Conservation (phyloP, 2,113 vertebrate species). For the Dipodomys ordii region DNA sequence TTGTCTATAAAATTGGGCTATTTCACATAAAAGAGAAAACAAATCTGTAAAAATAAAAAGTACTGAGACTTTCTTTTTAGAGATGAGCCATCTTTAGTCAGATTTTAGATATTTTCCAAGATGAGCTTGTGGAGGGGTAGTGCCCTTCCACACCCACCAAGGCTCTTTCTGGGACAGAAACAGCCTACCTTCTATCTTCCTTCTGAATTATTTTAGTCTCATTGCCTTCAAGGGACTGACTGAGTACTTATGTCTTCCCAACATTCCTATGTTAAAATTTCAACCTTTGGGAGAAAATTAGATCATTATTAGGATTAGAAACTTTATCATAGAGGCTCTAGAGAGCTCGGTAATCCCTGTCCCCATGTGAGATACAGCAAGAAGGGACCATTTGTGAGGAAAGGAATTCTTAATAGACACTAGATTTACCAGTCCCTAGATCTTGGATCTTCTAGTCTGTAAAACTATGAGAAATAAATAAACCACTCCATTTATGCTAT, state of each 20-base stretch:
- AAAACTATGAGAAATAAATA: constrained; percentile 33
- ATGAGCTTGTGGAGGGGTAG: background rate
- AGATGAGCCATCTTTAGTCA: constrained; percentile 13
- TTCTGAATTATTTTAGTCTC: constrained; percentile 15
- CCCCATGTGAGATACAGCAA: background rate
- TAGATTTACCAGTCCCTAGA: background rate
- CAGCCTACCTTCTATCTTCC: background rate
- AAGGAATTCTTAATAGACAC: background rate
- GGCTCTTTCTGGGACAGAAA: constrained; percentile 6
- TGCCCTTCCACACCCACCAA: no score
- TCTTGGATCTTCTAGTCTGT: background rate
- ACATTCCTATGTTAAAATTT: background rate
- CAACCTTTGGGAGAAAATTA: background rate
- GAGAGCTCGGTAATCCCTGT: background rate
- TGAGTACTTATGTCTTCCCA: background rate
- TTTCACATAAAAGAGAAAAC: constrained; percentile 49
- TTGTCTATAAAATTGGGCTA: constrained; percentile 39
- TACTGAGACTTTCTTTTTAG: constrained; percentile 18
- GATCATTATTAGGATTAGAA: background rate
- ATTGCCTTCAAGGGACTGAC: background rate
- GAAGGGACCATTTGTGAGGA: background rate
- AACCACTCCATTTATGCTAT: background rate
- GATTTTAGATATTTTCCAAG: background rate
- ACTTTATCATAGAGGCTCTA: background rate
- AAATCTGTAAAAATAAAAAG: background rate